Evolutionary conservation across 1,140 invertebrate species (phyloP), one percentile per base, ranked within the genome.

Genomic region (Bradynema listronoti): DNA sequence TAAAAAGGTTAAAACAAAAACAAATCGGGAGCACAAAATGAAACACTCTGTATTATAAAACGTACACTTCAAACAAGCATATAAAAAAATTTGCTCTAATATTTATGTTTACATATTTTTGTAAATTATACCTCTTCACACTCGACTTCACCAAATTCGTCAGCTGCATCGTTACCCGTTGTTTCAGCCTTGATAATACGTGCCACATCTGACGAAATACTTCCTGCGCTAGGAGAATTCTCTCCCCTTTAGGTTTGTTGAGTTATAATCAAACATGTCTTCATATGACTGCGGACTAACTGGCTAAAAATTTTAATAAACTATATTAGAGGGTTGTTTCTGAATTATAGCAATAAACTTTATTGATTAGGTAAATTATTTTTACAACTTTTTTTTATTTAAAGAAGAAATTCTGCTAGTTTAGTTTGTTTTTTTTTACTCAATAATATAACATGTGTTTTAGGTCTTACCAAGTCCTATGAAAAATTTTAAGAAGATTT

Each of bases 221-320:
- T 50, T 3, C 47, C 47, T 19, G 47, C 47, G 27, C 47, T 50
- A 4, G 47, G 47, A 16, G 47, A 50, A 50, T 50, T 19, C n/a
- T 32, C 29, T 3, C 27, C 3, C 42, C 42, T 22, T 43, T 43
- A 27, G 22, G 42, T 11, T 11, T 39, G 19, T 9, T 43, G 42
- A n/a, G n/a, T n/a, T n/a, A n/a, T n/a, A n/a, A n/a, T n/a, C n/a
- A n/a, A n/a, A n/a, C 9, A 39, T 43, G 42, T 27, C 42, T 4
- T 6, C 3, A 43, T 43, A 43, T 43, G 27, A 27, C 27, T 43
- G 36, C 36, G 11, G 42, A 9, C 27, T 43, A 19, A 22, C 42
- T 9, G 42, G 42, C 19, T 43, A 19, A 43, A 43, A 43, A 22
- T 3, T 27, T 4, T 27, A 19, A 4, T 43, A 27, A 11, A 11